Evolutionary conservation across 1,140 invertebrate species (phyloP).

Genomic region (Ceratosolen solmsi): DNA sequence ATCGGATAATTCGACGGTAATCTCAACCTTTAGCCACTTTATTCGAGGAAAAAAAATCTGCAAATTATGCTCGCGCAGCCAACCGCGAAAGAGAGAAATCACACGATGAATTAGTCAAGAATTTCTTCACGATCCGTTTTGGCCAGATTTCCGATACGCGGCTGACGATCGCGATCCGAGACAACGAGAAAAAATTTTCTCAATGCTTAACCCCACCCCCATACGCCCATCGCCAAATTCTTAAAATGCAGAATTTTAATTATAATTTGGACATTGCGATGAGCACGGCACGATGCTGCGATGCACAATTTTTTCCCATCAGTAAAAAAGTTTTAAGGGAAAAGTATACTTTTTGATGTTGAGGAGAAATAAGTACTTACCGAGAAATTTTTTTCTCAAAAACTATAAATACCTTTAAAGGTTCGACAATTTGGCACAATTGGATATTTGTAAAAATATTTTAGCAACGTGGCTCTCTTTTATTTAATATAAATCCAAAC

Average conservation of each 20-base stretch:
- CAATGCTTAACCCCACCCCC: not conserved
- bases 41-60: conserved; percentile 48
- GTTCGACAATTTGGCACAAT: not conserved
- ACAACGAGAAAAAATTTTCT: conserved; percentile 36
- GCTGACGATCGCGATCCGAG: not conserved
- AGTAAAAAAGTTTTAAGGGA: not conserved
- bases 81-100: conserved; percentile 24
- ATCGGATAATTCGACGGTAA: conserved; percentile 51
- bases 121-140: conserved; percentile 33
- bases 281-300: not conserved
- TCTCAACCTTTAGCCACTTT: conserved; percentile 49
- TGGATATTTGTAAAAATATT: not conserved
- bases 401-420: not conserved
- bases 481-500: no score
- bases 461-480: no score
- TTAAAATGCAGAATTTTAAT: conserved; percentile 17
- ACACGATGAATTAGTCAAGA: conserved; percentile 42
- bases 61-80: conserved; percentile 34
- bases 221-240: not conserved
- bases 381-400: not conserved
- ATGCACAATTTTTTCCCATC: conserved; percentile 8
- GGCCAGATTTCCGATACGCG: conserved; percentile 2
- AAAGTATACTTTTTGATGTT: not conserved
- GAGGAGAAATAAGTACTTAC: not conserved
- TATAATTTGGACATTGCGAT: not conserved